Evolutionary conservation across 2,888 invertebrate genomes (phyloP).

Genomic region (Idaea biselata): DNA sequence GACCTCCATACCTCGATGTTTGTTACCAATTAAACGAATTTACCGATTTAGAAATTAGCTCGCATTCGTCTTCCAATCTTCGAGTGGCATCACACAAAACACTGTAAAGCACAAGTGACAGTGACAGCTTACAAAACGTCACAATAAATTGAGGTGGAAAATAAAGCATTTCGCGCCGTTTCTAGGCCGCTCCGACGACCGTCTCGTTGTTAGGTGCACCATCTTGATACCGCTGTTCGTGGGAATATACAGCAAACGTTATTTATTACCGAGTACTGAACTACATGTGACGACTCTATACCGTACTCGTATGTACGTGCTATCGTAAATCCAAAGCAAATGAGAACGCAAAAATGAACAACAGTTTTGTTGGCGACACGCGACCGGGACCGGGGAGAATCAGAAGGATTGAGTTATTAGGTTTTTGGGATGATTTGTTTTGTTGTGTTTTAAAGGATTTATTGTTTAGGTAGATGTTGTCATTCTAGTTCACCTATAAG

Average conservation of each 20-base stretch:
- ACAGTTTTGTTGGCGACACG: constrained; percentile 22
- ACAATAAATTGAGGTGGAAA: constrained; percentile 71
- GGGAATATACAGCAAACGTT: constrained; percentile 70
- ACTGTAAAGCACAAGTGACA: constrained; percentile 49
- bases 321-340: constrained; percentile 57
- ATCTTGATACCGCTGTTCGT: constrained; percentile 77
- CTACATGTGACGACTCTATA: constrained; percentile 78
- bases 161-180: constrained; percentile 69
- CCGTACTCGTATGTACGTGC: constrained; percentile 41
- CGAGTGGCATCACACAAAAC: constrained; percentile 26
- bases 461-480: background rate
- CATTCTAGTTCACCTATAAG: too few relatives aligned
- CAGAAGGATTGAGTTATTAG: background rate
- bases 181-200: constrained; percentile 55
- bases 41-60: background rate
- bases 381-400: background rate
- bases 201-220: constrained; percentile 47
- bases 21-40: background rate
- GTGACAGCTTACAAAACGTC: constrained; percentile 73
- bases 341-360: constrained; percentile 44
- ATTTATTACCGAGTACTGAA: constrained; percentile 70
- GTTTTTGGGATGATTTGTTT: background rate
- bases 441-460: background rate
- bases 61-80: background rate
- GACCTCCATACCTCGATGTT: too few relatives aligned